phyloP scores from a whole-genome alignment of 2,888 invertebrate species.

The Hetaerina titia region DNA sequence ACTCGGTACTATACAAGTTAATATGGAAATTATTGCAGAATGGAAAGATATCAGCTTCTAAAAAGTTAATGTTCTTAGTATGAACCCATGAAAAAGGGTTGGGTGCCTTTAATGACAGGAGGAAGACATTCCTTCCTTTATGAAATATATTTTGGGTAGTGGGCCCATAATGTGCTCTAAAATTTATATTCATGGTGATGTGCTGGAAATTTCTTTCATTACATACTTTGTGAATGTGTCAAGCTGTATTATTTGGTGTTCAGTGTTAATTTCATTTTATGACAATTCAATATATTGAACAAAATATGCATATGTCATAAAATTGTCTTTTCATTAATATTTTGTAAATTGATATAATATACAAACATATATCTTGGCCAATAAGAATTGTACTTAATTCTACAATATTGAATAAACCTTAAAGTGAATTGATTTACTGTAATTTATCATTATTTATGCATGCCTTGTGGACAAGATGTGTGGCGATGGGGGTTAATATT shows the following conservation, averaged over 20 bases:
- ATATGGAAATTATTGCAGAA: neutral
- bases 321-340: slow-evolving; percentile 47
- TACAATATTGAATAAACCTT: slow-evolving; percentile 56
- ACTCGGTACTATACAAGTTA: neutral
- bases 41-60: neutral
- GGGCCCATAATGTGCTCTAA: neutral
- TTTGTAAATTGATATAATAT: slow-evolving; percentile 51
- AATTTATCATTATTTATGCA: slow-evolving; percentile 55
- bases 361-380: slow-evolving; percentile 10
- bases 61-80: neutral
- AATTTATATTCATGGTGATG: neutral
- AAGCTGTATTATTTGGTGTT: slow-evolving; percentile 64
- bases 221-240: slow-evolving; percentile 13
- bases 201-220: neutral
- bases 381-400: slow-evolving; percentile 55
- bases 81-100: slow-evolving; percentile 23
- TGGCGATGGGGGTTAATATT: neutral
- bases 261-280: slow-evolving; percentile 49
- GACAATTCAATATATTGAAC: neutral
- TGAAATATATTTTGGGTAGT: neutral
- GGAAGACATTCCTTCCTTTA: slow-evolving; percentile 12
- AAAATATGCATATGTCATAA: slow-evolving; percentile 20
- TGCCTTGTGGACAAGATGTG: slow-evolving; percentile 11
- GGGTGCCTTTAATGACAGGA: slow-evolving; percentile 43
- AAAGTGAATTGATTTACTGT: neutral